These are phyloP conservation scores for Hassar affinis DNA, from an alignment of 2,113 vertebrate genomes.

Conservation along the genomic window DNA sequence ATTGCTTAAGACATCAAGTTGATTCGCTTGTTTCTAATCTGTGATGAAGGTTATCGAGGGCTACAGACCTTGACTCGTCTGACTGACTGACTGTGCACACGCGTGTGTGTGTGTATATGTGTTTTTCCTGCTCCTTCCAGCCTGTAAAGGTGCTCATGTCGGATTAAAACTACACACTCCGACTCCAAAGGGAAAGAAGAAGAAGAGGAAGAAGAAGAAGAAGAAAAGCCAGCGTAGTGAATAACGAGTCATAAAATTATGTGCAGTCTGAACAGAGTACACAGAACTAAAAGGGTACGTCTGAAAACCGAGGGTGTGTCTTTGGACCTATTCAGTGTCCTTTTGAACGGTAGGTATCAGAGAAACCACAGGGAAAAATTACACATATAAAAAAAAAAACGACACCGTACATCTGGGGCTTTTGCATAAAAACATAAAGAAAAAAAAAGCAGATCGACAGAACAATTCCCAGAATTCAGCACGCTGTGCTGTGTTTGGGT, in stretches of 20 bases:
- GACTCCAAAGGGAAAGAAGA: constrained; percentile 58
- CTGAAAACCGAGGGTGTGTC: constrained; percentile 71
- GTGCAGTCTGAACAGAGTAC: constrained; percentile 62
- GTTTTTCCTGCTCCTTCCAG: constrained; percentile 68
- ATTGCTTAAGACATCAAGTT: constrained; percentile 99
- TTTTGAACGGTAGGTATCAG: constrained; percentile 59
- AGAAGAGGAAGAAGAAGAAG: too few species aligned
- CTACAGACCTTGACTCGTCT: constrained; percentile 68
- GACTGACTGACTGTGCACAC: constrained; percentile 38
- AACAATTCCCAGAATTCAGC: constrained; percentile 12
- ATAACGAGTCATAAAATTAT: constrained; percentile 69
- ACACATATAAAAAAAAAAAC: constrained; percentile 52
- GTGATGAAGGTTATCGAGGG: constrained; percentile 80
- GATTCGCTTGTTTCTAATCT: constrained; percentile 90
- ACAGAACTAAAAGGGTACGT: constrained; percentile 62
- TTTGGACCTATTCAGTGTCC: constrained; percentile 63
- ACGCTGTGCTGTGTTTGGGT: background rate
- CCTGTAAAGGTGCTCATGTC: constrained; percentile 56
- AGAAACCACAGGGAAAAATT: constrained; percentile 39
- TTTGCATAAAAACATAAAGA: background rate
- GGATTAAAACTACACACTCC: constrained; percentile 69
- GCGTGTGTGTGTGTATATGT: too few species aligned
- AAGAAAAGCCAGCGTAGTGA: constrained; percentile 64
- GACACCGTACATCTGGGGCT: constrained; percentile 24
- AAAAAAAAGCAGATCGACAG: constrained; percentile 1